Conservation (phyloP, 2,888 invertebrate genomes). For the Artemia sinica region DNA sequence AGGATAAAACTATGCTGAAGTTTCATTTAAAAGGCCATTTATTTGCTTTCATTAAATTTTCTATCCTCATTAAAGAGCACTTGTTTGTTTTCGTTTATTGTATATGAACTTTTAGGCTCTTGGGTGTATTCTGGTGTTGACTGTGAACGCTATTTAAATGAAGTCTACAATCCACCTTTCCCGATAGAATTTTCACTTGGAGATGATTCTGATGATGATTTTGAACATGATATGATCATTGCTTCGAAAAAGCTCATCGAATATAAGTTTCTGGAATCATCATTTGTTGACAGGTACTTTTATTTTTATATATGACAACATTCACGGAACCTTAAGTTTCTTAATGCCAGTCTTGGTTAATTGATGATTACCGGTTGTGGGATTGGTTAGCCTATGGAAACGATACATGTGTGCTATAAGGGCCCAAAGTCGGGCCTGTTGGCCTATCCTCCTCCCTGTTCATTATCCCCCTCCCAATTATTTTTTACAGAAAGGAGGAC, state of each 20-base stretch:
- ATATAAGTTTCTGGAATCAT: constrained; percentile 1
- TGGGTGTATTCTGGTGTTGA: constrained; percentile 10
- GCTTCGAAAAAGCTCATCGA: not conserved
- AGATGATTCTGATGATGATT: not conserved
- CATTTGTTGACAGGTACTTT: constrained; percentile 4
- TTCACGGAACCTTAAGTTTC: too few relatives aligned
- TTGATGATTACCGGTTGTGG: too few relatives aligned
- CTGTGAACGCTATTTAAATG: not conserved
- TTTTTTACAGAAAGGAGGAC: too few relatives aligned
- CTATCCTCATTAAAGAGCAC: too few relatives aligned
- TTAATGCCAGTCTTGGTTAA: too few relatives aligned
- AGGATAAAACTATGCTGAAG: too few relatives aligned
- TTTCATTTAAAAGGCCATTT: not conserved
- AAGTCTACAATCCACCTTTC: not conserved
- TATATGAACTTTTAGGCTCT: not conserved
- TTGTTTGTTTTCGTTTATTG: too few relatives aligned
- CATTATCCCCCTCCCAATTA: too few relatives aligned
- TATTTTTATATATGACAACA: not conserved
- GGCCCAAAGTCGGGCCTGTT: too few relatives aligned
- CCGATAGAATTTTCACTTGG: not conserved
- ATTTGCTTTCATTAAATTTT: not conserved
- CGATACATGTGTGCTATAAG: too few relatives aligned
- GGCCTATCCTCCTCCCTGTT: too few relatives aligned
- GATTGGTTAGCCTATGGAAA: too few relatives aligned
- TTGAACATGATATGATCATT: not conserved